Evolutionary conservation across 2,888 invertebrate genomes (phyloP), one percentile per base, ranked within the genome.

Genomic region (Dryocosmus kuriphilus): DNA sequence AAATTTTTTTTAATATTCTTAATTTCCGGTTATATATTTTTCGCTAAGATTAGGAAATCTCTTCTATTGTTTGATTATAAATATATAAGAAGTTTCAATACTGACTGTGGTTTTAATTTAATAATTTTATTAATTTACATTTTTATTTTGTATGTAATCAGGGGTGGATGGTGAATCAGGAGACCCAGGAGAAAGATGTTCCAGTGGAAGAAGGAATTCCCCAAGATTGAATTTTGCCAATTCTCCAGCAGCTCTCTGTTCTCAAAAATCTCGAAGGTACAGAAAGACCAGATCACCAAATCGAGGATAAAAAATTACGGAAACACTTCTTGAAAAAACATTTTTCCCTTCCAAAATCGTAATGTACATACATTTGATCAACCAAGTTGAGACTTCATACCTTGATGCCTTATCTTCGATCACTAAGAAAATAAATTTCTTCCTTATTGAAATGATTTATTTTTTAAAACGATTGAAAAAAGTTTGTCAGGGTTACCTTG

Each of bases 121-220:
- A 62, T 19, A 2, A 62, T 4, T 62, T 19, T 30, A 16, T 11
- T 6, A 62, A 16, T 19, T 30, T 16, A 30, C 1, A 30, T 19
- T 32, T 41, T 41, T 19, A 9, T 74, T n/a, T 75, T 57, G 22
- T 46, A 61, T n/a, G 51, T 76, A 80, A 76, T 51, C 76, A 87
- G 87, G 83, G n/a, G 84, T 85, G 61, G 84, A 86, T 32, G 78
- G 80, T 0, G 85, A 86, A 55, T 78, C 80, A 62, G 86, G 86
- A 9, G 82, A 82, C 19, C 63, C 75, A 19, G 82, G 78, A 67
- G 84, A 81, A 62, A 81, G 78, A 14, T 80, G 74, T 27, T 41
- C 4, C 4, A 32, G 19, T 30, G 71, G 71, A 71, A 71, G 71
- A 51, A 71, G 71, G 19, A 67, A 27, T 30, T 67, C 41, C 38